phyloP scores from a whole-genome alignment of 2,113 vertebrate genomes.

The Macrotis lagotis region DNA sequence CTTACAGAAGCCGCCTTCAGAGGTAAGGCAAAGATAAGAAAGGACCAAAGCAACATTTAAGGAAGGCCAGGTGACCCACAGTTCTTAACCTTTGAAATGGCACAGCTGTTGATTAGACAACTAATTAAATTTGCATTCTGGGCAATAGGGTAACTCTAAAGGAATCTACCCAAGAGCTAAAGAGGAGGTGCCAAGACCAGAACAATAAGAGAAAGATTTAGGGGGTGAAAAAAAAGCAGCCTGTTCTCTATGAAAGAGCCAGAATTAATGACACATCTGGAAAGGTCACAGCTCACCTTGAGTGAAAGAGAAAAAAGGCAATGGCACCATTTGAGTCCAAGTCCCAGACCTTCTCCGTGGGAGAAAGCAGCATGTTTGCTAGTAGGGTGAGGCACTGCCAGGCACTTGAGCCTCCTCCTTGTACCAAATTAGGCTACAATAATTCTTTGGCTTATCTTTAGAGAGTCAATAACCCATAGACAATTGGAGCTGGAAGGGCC shows the following conservation, averaged over 20 bases:
- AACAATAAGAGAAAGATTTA: background rate
- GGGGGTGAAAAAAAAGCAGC: background rate
- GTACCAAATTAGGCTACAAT: background rate
- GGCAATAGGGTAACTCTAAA: conserved; percentile 49
- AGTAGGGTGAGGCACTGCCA: background rate
- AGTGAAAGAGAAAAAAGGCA: background rate
- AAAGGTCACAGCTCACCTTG: background rate
- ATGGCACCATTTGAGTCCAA: accelerated
- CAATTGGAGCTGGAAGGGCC: background rate
- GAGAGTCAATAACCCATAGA: background rate
- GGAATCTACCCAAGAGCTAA: conserved; percentile 17
- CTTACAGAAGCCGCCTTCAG: conserved; percentile 64
- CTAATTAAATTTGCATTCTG: conserved; percentile 69
- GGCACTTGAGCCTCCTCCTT: background rate
- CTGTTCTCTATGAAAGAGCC: background rate
- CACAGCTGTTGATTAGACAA: conserved; percentile 52
- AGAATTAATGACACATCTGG: conserved; percentile 31
- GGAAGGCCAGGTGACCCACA: conserved; percentile 48
- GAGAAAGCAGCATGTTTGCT: background rate
- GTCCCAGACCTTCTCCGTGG: background rate
- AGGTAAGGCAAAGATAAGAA: conserved; percentile 69
- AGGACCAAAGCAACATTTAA: conserved; percentile 55
- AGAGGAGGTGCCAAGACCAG: background rate
- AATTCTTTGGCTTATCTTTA: background rate
- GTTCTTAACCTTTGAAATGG: conserved; percentile 61